Percentiles rank a stretch among this genome's conserved stretches.
Evolutionary conservation across 2,797 vertebrate species (phyloP).

Genomic region (Nannoperca obscura): DNA sequence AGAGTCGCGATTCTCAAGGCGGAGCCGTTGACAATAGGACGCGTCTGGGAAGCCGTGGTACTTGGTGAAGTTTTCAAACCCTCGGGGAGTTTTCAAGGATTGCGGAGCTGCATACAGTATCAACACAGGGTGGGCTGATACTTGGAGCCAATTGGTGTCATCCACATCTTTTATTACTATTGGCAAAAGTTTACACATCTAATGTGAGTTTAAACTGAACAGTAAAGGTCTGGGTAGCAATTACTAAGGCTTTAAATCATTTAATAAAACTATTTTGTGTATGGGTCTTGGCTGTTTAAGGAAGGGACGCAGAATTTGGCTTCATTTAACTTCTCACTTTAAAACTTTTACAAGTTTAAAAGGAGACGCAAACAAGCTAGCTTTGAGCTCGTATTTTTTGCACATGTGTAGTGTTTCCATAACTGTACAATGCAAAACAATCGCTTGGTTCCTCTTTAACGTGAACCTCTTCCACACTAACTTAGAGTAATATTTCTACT

Average conservation of each 20-base stretch:
- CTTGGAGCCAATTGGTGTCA: slow-evolving; percentile 21
- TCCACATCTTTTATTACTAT: background rate
- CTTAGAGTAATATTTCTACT: too few species aligned
- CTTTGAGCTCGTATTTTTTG: too few species aligned
- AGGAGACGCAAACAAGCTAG: too few species aligned
- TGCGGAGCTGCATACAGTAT: slow-evolving; percentile 27
- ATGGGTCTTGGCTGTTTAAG: too few species aligned
- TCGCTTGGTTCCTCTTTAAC: too few species aligned
- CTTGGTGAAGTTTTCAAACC: slow-evolving; percentile 65
- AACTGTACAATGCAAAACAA: too few species aligned
- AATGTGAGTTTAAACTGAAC: background rate
- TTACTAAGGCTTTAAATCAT: background rate
- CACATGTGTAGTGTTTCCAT: too few species aligned
- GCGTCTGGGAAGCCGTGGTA: slow-evolving; percentile 38
- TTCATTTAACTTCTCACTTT: background rate
- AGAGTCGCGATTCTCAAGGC: slow-evolving; percentile 50
- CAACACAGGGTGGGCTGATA: background rate
- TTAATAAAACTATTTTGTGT: too few species aligned
- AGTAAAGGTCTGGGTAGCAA: background rate
- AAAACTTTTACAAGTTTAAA: too few species aligned
- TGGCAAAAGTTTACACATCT: background rate
- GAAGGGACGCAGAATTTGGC: too few species aligned
- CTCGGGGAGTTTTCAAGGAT: slow-evolving; percentile 71
- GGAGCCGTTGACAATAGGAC: slow-evolving; percentile 45
- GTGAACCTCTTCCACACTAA: too few species aligned